Evolutionary conservation across 2,797 vertebrate genomes (phyloP).

Genomic region (Dipus sagitta): DNA sequence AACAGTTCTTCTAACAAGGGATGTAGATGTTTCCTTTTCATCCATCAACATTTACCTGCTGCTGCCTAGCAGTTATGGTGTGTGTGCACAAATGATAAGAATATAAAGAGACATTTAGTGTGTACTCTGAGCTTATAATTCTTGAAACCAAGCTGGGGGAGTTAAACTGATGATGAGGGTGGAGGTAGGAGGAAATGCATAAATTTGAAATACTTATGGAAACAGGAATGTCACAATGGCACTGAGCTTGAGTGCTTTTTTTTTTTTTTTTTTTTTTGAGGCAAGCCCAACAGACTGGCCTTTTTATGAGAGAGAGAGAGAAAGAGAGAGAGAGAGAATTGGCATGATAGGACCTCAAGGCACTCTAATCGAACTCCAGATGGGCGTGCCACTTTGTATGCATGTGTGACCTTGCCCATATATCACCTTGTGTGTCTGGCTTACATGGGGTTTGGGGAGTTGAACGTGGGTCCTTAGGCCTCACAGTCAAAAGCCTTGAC

Average conservation of each 20-base stretch:
- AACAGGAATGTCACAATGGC: not conserved
- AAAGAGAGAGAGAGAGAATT: no score
- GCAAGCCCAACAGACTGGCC: no score
- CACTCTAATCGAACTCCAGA: no score
- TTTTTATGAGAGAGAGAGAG: no score
- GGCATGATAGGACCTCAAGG: no score
- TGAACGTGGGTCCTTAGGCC: no score
- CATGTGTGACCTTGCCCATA: no score
- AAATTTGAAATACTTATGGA: not conserved
- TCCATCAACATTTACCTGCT: not conserved
- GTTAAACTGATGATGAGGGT: not conserved
- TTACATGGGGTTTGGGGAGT: no score
- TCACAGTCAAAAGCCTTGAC: no score
- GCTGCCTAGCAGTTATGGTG: not conserved
- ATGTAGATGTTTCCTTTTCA: constrained; percentile 29
- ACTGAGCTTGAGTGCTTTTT: not conserved
- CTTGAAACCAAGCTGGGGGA: not conserved
- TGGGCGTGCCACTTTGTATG: no score
- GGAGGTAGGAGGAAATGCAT: not conserved
- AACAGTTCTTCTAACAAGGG: not conserved
- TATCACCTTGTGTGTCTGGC: no score
- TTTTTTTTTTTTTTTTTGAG: no score
- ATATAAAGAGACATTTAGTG: not conserved
- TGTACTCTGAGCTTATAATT: not conserved
- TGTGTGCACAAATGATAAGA: not conserved